Evolutionary conservation across 2,888 invertebrate species (phyloP), one percentile per base, ranked within the genome.

Genomic region (Hirudinaria manillensis): DNA sequence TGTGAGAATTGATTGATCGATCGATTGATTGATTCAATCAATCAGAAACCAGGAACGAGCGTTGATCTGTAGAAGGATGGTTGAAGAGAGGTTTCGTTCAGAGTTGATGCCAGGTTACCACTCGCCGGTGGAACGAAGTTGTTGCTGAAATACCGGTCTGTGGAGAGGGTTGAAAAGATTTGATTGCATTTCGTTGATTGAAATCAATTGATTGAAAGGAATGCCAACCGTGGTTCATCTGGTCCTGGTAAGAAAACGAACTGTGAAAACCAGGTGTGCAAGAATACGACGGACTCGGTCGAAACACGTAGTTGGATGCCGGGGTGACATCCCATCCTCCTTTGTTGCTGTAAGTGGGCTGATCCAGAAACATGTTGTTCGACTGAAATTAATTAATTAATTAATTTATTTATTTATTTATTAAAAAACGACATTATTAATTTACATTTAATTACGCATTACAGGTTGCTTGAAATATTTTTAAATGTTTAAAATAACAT

Each of bases 31-130:
- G n/a, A n/a, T n/a, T n/a, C n/a, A n/a, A n/a, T 61, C 61, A 27
- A 7, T 72, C 56, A 72, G 72, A 72, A 72, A 13, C 72, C 72
- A 10, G 72, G 72, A 4, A 72, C 72, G 56, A 72, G 72, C 2
- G 61, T 7, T n/a, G 72, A 29, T 56, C 55, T 32, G 16, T 72
- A 72, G 34, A 72, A 53, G 55, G 72, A 56, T 29, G n/a, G 32
- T 32, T 72, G 72, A 24, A 72, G 72, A 21, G 56, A 16, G 19
- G 36, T 24, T 32, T 56, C 55, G 53, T 71, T 61, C 61, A 61
- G 24, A 6, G 29, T 29, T 29, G 61, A 61, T 61, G 61, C 10
- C 24, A 61, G 24, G 24, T 61, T 61, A n/a, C 29, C 29, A 10
- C 61, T 29, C 29, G 61, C 24, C n/a, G 61, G 61, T 4, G 61